These are phyloP conservation scores for Nerophis lumbriciformis DNA, from an alignment of 2,113 vertebrate species.

Conservation along the genomic window DNA sequence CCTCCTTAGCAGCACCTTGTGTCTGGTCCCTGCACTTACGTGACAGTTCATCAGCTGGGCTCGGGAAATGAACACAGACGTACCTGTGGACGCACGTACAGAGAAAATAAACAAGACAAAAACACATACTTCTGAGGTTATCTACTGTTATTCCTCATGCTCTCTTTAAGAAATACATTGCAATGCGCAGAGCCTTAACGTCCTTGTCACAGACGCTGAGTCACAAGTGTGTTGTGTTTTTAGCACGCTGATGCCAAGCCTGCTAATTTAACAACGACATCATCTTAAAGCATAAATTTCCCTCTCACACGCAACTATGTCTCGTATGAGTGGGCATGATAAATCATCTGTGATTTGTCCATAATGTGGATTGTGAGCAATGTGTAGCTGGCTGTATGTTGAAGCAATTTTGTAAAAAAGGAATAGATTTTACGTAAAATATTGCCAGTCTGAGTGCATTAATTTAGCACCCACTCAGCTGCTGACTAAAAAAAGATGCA, in stretches of 20 bases:
- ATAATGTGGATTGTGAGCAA: too few species aligned
- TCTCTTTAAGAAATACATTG: not conserved
- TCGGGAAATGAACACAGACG: conserved; percentile 91
- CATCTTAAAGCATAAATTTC: not conserved
- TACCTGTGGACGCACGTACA: conserved; percentile 67
- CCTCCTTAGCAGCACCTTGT: conserved; percentile 90
- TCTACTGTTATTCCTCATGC: too few species aligned
- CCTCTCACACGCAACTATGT: too few species aligned
- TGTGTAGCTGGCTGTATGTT: too few species aligned
- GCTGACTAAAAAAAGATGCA: too few species aligned
- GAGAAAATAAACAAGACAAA: not conserved
- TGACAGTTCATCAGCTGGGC: conserved; percentile 98
- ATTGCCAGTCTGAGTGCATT: too few species aligned
- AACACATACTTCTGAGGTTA: not conserved
- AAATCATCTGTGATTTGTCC: too few species aligned
- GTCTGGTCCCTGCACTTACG: conserved; percentile 89
- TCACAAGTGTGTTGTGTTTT: conserved; percentile 25
- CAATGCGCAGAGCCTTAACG: conserved; percentile 17
- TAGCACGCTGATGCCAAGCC: not conserved
- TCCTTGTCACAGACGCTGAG: conserved; percentile 46
- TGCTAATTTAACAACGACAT: conserved; percentile 27
- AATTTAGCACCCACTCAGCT: too few species aligned
- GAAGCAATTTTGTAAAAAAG: too few species aligned
- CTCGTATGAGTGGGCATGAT: too few species aligned
- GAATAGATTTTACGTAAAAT: too few species aligned